phyloP scores from a whole-genome alignment of 64 coral and sea anemone species.

The Trachythela sp. region DNA sequence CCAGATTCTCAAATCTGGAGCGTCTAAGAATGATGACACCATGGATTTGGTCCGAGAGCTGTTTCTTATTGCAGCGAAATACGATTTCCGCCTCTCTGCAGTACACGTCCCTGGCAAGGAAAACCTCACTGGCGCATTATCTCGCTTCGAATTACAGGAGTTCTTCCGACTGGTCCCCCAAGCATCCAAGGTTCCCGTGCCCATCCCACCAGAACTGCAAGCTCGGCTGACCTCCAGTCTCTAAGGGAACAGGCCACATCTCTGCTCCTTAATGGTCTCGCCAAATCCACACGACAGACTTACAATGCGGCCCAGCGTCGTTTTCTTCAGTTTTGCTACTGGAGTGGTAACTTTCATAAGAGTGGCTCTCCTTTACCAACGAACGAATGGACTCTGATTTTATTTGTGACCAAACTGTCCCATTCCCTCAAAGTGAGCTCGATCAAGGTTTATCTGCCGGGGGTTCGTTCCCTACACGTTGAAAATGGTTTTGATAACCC shows the following conservation, averaged over 20 bases:
- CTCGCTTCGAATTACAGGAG: slow-evolving; percentile 1
- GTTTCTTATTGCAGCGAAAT: background rate
- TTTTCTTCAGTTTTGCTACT: background rate
- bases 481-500: background rate
- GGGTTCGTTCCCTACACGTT: background rate
- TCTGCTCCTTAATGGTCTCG: background rate
- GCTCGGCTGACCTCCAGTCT: background rate
- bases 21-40: background rate
- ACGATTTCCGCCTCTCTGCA: too few species aligned
- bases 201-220: too few species aligned
- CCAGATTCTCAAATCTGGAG: background rate
- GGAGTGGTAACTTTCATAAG: background rate
- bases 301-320: background rate
- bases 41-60: background rate
- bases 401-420: too few species aligned
- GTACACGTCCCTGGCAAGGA: background rate
- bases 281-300: background rate
- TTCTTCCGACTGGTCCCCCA: background rate
- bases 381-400: background rate
- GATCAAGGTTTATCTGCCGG: background rate
- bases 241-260: background rate
- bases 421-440: background rate
- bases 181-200: too few species aligned
- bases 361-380: background rate
- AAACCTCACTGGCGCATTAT: background rate